A percentile compares a stretch with the other conserved stretches of the same genome.
phyloP scores from a whole-genome alignment of 1,140 invertebrate species.

The Hestina assimilis region DNA sequence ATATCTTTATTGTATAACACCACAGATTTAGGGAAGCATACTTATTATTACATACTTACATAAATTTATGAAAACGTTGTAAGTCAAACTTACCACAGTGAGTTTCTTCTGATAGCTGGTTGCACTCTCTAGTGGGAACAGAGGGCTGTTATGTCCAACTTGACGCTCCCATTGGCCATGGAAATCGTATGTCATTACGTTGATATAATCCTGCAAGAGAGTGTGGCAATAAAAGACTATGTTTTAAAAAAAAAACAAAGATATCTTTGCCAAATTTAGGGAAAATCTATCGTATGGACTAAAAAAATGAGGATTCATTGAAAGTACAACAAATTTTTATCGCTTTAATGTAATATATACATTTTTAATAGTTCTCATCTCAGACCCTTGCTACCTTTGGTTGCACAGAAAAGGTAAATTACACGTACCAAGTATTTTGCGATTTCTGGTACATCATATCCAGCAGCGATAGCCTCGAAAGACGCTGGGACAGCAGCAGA shows the following conservation, averaged over 20 bases:
- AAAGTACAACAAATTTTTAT: too few species aligned
- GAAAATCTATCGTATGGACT: too few species aligned
- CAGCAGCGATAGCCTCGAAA: constrained; percentile 94
- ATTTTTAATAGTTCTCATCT: too few species aligned
- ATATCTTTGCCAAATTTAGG: background rate
- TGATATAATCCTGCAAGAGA: constrained; percentile 87
- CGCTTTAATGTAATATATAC: too few species aligned
- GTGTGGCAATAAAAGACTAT: too few species aligned
- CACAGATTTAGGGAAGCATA: too few species aligned
- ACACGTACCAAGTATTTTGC: constrained; percentile 87
- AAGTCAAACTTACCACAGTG: constrained; percentile 84
- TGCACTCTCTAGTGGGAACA: constrained; percentile 92
- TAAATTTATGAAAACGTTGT: too few species aligned
- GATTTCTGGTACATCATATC: constrained; percentile 96
- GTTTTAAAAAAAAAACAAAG: too few species aligned
- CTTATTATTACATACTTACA: too few species aligned
- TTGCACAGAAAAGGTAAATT: background rate
- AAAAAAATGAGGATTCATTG: too few species aligned
- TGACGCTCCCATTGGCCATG: constrained; percentile 95
- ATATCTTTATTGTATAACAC: too few species aligned
- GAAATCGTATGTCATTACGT: constrained; percentile 97
- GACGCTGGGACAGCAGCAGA: constrained; percentile 95
- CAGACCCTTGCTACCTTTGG: too few species aligned
- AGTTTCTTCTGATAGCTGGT: constrained; percentile 94
- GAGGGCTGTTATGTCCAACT: constrained; percentile 94